Base-by-base conservation (phyloP, 2,888 invertebrate genomes). In the Ferrisia virgata region DNA sequence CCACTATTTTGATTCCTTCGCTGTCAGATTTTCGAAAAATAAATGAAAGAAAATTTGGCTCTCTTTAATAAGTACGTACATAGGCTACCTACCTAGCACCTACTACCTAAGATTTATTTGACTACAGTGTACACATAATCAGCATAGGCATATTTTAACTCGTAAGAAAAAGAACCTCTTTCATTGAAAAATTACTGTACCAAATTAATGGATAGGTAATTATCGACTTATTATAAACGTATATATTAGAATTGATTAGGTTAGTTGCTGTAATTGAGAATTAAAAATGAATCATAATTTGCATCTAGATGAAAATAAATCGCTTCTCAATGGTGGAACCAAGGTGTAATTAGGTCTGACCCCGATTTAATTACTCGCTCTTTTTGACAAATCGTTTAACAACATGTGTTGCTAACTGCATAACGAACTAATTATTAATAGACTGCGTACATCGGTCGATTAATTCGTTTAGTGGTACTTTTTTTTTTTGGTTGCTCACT, bases 301-400 rank as follows among this genome's bases (percentile, higher is more conserved):
- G 80, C 80, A 80, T 80, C 47, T 80, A 47, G 80, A 80, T 53
- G 80, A 80, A 80, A 47, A 47, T 47, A 53, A 80, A 22, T 80
- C 8, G 53, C 33, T 58, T 43, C 80, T 47, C 18, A 43, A 43
- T 15, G 43, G 33, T 33, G 53, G 18, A 28, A 80, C 53, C n/a
- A 53, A 80, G 53, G 80, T 53, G 28, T 80, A 80, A 80, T 47
- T 47, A 47, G 47, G 64, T 25, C 18, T 80, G 80, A 80, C 80
- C 80, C 47, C 31, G 31, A 53, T 53, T 80, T 80, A 80, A 80
- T 47, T 47, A 47, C 31, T 47, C 13, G 64, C 28, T 28, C 28
- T 64, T 64, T 64, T 64, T 64, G 64, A 64, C 64, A 64, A 64
- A 64, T 64, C 64, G 64, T 25, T 64, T 28, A n/a, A 28, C 28